A percentile compares a stretch with the other conserved stretches of the same genome.
Conservation (phyloP, 2,888 invertebrate genomes). For the Lobophora halterata region DNA sequence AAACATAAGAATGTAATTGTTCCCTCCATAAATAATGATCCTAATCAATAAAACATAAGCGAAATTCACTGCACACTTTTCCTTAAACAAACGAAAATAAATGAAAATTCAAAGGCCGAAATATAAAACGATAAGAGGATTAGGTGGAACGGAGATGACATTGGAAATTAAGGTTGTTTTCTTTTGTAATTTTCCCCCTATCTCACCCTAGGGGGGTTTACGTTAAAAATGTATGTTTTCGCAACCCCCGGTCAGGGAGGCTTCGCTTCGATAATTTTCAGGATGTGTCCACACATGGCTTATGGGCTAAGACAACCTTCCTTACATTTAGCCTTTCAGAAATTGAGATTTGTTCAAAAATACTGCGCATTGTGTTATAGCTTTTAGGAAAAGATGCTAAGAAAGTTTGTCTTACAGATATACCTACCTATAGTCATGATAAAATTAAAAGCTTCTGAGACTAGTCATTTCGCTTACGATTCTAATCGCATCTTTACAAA, state of each 20-base stretch:
- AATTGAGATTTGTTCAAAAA: too few species aligned
- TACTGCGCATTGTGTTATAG: too few species aligned
- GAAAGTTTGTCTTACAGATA: too few species aligned
- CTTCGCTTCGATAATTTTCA: slow-evolving; percentile 59
- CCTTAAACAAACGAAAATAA: slow-evolving; percentile 79
- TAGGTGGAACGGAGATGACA: slow-evolving; percentile 80
- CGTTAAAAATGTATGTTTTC: slow-evolving; percentile 78
- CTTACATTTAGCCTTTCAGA: too few species aligned
- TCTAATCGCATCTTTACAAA: too few species aligned
- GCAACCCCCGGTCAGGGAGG: slow-evolving; percentile 52
- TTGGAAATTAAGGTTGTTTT: slow-evolving; percentile 81
- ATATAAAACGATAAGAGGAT: slow-evolving; percentile 81
- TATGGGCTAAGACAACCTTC: slow-evolving; percentile 44
- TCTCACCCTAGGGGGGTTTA: slow-evolving; percentile 62
- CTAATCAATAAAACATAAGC: slow-evolving; percentile 56
- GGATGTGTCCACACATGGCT: slow-evolving; percentile 56
- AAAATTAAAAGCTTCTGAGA: too few species aligned
- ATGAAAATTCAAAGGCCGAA: slow-evolving; percentile 79
- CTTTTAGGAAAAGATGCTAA: too few species aligned
- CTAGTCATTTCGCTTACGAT: too few species aligned
- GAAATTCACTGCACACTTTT: slow-evolving; percentile 54
- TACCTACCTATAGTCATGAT: too few species aligned
- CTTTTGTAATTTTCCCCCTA: slow-evolving; percentile 78
- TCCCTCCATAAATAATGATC: slow-evolving; percentile 37
- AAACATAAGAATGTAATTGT: slow-evolving; percentile 24